phyloP scores from a whole-genome alignment of 2,797 vertebrate genomes.

The Prionace glauca region DNA sequence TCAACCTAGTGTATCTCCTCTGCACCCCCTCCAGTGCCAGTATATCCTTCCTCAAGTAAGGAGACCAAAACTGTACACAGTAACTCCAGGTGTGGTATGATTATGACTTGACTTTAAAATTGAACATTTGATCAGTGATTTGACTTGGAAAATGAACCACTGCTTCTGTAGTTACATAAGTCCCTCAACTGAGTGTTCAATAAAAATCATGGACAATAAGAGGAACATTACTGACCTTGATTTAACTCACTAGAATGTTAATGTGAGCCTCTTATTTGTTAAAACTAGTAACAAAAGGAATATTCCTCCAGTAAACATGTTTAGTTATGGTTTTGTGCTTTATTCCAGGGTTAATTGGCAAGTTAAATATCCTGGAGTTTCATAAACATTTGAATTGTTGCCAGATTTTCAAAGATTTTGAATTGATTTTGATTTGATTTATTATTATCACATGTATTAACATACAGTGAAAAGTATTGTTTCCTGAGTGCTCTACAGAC shows the following conservation, averaged over 20 bases:
- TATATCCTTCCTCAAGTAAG: too few relatives aligned
- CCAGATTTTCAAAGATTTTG: neutral
- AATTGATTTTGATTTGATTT: too few relatives aligned
- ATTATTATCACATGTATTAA: too few relatives aligned
- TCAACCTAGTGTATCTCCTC: too few relatives aligned
- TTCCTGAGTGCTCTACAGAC: too few relatives aligned
- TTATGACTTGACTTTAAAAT: neutral
- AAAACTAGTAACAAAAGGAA: neutral
- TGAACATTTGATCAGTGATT: neutral
- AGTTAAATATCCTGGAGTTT: neutral
- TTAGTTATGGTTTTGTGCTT: neutral
- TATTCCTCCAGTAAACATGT: neutral
- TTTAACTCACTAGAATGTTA: neutral
- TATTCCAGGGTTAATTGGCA: neutral
- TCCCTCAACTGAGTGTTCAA: neutral
- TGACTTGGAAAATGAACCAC: neutral
- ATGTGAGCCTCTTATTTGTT: neutral
- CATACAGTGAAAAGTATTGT: too few relatives aligned
- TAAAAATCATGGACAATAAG: neutral
- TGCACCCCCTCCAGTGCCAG: too few relatives aligned
- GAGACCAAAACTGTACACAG: too few relatives aligned
- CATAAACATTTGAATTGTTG: neutral
- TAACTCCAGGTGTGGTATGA: too few relatives aligned
- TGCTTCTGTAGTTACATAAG: neutral
- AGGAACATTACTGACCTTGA: neutral